Evolutionary conservation across 2,113 vertebrate genomes (phyloP), one percentile per base, ranked within the genome.

Genomic region (Thalassarche chlororhynchos): DNA sequence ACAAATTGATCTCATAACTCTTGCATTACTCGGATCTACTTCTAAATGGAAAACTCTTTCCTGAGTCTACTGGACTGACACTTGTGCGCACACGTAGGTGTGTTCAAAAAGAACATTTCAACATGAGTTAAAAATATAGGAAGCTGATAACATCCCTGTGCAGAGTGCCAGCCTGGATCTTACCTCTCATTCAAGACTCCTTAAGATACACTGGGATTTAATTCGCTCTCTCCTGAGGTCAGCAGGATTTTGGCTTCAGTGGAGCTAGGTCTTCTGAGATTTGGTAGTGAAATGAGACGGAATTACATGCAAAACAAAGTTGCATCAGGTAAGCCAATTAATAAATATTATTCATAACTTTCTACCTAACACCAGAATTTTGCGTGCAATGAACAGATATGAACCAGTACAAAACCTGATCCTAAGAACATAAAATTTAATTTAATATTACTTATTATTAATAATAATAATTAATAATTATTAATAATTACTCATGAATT

Each of bases 1-100:
- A 85, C 36, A 86, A 96, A 82, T 4, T 93, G 66, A 89, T 91
- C 51, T 92, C 61, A 54, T 97, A 90, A 92, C 68, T 93, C 62
- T 75, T 58, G 31, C 49, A 87, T 81, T 68, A 68, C 61, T 76
- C 6, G 14, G n/a, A 60, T 89, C 68, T 89, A 10, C 51, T 69
- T 91, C 75, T 66, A 90, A 92, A 93, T 44, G 76, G 74, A 84
- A 72, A 51, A 25, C 65, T 69, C 18, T 12, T 87, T 84, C 54
- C 25, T n/a, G 8, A 42, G 15, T 69, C 15, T 66, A 36, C 81
- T 52, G 66, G 70, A 46, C 49, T 57, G 89, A 31, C 38, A 76
- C 42, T 66, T 44, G 32, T 14, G 28, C 1, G 6, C 38, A 29
- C 34, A 65, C 1, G 1, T 9, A 54, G 9, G 26, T 87, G 87